Evolutionary conservation across 1,140 invertebrate species (phyloP).

Genomic region (Dendrolimus punctatus): DNA sequence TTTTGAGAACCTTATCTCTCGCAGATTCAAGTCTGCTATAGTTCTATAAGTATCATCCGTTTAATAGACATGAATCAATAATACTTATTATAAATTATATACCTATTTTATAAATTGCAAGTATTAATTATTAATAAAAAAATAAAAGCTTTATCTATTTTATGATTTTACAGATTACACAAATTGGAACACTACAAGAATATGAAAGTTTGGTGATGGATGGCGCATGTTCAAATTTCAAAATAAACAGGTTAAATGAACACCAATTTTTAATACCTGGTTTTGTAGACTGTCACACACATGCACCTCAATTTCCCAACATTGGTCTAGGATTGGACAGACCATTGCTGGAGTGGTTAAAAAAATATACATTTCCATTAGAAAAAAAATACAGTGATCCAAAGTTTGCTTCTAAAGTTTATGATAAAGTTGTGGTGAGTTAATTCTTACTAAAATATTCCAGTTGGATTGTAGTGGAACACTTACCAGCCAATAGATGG

Average conservation of each 20-base stretch:
- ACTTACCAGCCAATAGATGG: too few relatives aligned
- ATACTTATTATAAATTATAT: slow-evolving; percentile 5
- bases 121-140: background rate
- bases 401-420: slow-evolving; percentile 81
- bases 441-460: too few relatives aligned
- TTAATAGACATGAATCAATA: too few relatives aligned
- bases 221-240: slow-evolving; percentile 24
- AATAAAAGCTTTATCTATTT: slow-evolving; percentile 2
- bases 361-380: slow-evolving; percentile 89
- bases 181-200: slow-evolving; percentile 29
- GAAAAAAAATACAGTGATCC: slow-evolving; percentile 82
- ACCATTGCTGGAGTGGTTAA: slow-evolving; percentile 87
- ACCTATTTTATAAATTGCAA: background rate
- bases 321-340: slow-evolving; percentile 86
- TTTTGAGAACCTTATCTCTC: too few relatives aligned
- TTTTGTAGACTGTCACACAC: slow-evolving; percentile 91
- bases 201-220: slow-evolving; percentile 22
- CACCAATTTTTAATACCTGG: slow-evolving; percentile 89
- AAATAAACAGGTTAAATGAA: slow-evolving; percentile 51
- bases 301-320: slow-evolving; percentile 91
- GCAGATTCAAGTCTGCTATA: too few relatives aligned
- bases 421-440: slow-evolving; percentile 86
- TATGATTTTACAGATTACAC: slow-evolving; percentile 35
- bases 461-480: too few relatives aligned
- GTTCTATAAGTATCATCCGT: too few relatives aligned